phyloP scores from a whole-genome alignment of 2,888 invertebrate species.

The Ophonus ardosiacus region DNA sequence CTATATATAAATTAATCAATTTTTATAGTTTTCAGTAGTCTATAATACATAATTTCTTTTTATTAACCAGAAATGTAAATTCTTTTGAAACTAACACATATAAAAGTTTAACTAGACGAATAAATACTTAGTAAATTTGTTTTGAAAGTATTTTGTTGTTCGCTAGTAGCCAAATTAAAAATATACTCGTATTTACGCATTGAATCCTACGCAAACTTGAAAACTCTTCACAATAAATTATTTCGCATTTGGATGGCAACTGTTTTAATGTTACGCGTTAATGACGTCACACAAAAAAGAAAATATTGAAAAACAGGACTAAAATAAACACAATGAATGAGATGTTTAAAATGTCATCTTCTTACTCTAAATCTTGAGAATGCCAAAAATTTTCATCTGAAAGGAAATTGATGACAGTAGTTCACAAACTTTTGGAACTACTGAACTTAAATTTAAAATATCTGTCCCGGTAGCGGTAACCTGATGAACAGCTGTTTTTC shows the following conservation, averaged over 20 bases:
- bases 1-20: neutral
- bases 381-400: conserved; percentile 5
- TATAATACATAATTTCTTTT: neutral
- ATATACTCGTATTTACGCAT: conserved; percentile 34
- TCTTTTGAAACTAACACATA: neutral
- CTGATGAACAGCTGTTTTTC: too few species aligned
- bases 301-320: conserved; percentile 18
- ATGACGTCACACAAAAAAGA: conserved; percentile 39
- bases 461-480: too few species aligned
- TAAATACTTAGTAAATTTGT: neutral
- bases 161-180: conserved; percentile 14
- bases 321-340: conserved; percentile 32
- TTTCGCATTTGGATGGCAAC: conserved; percentile 27
- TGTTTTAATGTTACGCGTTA: neutral
- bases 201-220: conserved; percentile 25
- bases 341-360: neutral
- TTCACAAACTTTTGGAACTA: neutral
- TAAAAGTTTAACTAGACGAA: neutral
- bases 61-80: conserved; percentile 13
- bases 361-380: neutral
- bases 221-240: conserved; percentile 20
- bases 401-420: neutral
- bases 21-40: conserved; percentile 3
- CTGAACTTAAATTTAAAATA: too few species aligned
- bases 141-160: conserved; percentile 22